Evolutionary conservation across 2,888 invertebrate species (phyloP).

Genomic region (Melieria crassipennis): DNA sequence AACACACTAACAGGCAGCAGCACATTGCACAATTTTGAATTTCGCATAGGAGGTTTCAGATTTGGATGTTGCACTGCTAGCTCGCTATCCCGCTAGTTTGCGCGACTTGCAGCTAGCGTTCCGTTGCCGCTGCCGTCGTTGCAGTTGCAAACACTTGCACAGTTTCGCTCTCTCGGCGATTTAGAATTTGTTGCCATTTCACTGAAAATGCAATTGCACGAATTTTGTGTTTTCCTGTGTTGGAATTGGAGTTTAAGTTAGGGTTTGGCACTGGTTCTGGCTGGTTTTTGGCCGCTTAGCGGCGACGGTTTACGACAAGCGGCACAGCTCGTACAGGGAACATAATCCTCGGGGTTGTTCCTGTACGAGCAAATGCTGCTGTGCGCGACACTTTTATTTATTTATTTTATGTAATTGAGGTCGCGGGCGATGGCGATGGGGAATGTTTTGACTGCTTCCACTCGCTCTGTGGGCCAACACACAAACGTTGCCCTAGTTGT

Average conservation of each 20-base stretch:
- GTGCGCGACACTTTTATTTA: too few relatives aligned
- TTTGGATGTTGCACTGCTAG: too few relatives aligned
- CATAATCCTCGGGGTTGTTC: slow-evolving; percentile 66
- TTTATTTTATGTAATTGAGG: too few relatives aligned
- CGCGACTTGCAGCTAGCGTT: not conserved
- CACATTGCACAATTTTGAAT: too few relatives aligned
- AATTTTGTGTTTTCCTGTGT: not conserved
- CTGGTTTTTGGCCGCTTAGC: slow-evolving; percentile 11
- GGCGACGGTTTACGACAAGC: slow-evolving; percentile 19
- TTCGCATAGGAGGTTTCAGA: too few relatives aligned
- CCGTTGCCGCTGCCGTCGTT: not conserved
- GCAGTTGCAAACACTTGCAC: slow-evolving; percentile 1
- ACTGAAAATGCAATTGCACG: not conserved
- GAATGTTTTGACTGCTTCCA: too few relatives aligned
- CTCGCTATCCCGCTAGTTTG: too few relatives aligned
- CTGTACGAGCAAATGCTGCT: slow-evolving; percentile 49
- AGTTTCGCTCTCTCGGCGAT: not conserved
- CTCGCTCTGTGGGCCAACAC: too few relatives aligned
- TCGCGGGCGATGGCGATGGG: too few relatives aligned
- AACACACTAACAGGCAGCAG: too few relatives aligned
- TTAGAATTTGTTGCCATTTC: not conserved
- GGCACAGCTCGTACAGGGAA: slow-evolving; percentile 53
- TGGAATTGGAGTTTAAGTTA: not conserved
- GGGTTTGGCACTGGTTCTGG: slow-evolving; percentile 25
- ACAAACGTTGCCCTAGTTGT: too few relatives aligned